Conservation (phyloP, 2,797 vertebrate genomes). For the Dendrocincla tyrannina region DNA sequence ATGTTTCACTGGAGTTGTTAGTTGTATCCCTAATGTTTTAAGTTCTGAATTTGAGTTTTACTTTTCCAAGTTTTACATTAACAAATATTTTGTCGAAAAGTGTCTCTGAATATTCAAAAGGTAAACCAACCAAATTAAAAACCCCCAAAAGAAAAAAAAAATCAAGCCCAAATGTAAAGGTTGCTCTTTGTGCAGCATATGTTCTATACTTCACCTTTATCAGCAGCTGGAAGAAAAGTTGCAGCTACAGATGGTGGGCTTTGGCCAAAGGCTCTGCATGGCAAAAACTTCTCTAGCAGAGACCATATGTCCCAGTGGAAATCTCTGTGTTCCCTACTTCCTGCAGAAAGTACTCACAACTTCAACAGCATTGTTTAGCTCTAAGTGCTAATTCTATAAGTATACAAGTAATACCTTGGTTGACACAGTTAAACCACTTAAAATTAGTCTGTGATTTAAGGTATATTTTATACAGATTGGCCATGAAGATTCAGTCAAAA, state of each 20-base stretch:
- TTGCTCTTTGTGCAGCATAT: conserved; percentile 12
- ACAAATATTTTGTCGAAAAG: background rate
- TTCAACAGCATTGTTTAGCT: background rate
- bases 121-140: background rate
- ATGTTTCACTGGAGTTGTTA: background rate
- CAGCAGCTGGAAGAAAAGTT: conserved; percentile 23
- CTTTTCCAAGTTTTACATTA: background rate
- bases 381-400: background rate
- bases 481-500: background rate
- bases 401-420: background rate
- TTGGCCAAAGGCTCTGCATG: conserved; percentile 30
- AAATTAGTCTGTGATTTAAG: background rate
- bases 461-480: background rate
- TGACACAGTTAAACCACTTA: background rate
- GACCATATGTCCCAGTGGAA: conserved; percentile 10
- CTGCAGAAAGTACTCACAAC: background rate
- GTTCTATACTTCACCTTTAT: conserved; percentile 38
- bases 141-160: rapidly evolving
- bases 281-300: conserved; percentile 15
- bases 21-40: background rate
- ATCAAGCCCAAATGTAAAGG: background rate
- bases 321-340: background rate
- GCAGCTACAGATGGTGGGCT: conserved; percentile 34
- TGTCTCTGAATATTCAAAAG: background rate
- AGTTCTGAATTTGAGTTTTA: background rate